These are phyloP conservation scores for Pemphigus obesinymphae DNA, from an alignment of 1,140 invertebrate genomes.

Conservation along the genomic window DNA sequence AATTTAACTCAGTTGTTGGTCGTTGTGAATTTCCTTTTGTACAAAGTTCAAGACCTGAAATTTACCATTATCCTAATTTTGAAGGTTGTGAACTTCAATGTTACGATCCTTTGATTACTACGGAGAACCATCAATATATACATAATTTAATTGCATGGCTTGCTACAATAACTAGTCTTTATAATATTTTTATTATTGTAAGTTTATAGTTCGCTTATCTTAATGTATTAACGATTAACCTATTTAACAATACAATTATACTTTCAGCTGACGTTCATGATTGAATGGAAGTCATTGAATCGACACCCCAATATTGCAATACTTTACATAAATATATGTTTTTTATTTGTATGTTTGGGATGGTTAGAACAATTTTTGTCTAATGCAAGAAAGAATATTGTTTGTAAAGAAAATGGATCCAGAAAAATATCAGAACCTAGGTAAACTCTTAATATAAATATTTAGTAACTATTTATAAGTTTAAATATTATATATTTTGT, in stretches of 20 bases:
- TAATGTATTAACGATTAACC: background rate
- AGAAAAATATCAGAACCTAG: constrained; percentile 78
- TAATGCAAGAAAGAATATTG: constrained; percentile 76
- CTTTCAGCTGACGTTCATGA: constrained; percentile 72
- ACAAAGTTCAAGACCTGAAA: constrained; percentile 66
- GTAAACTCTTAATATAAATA: constrained; percentile 48
- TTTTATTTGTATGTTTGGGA: constrained; percentile 77
- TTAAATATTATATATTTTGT: constrained; percentile 9
- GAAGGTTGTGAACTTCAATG: constrained; percentile 87
- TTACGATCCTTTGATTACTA: constrained; percentile 75
- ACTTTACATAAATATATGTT: constrained; percentile 87
- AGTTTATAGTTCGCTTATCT: constrained; percentile 40
- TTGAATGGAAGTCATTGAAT: constrained; percentile 86
- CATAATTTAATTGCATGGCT: constrained; percentile 51
- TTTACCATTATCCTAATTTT: constrained; percentile 79
- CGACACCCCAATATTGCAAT: constrained; percentile 83
- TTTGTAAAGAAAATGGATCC: constrained; percentile 87
- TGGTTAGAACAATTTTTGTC: constrained; percentile 82
- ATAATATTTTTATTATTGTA: constrained; percentile 40
- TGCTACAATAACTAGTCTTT: constrained; percentile 11
- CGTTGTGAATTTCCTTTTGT: constrained; percentile 78
- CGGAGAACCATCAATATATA: constrained; percentile 75
- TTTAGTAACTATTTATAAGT: background rate
- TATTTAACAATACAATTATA: background rate
- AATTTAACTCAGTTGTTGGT: constrained; percentile 73